phyloP scores from a whole-genome alignment of 2,113 vertebrate genomes.

The Corvus moneduloides region DNA sequence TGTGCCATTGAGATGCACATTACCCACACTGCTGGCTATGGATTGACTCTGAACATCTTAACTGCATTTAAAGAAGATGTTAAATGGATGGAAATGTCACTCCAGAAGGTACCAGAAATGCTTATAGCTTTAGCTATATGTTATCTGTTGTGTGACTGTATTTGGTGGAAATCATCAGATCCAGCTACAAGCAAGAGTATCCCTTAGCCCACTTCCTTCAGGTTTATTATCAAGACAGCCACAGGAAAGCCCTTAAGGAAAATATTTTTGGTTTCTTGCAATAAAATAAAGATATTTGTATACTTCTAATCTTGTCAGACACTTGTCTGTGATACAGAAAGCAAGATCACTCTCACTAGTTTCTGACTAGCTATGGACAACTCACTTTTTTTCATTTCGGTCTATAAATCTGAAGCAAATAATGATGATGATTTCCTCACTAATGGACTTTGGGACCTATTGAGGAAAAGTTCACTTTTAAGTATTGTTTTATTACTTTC shows the following conservation, averaged over 20 bases:
- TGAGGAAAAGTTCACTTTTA: not conserved
- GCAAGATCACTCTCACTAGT: not conserved
- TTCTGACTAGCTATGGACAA: not conserved
- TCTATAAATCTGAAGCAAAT: not conserved
- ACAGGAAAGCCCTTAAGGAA: not conserved
- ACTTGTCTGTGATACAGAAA: not conserved
- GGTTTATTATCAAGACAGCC: not conserved
- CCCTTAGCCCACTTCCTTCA: not conserved
- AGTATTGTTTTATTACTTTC: not conserved
- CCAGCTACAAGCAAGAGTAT: not conserved
- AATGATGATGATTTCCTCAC: not conserved
- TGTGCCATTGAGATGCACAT: not conserved
- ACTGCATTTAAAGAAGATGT: not conserved
- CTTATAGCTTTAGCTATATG: not conserved
- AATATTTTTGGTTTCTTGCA: not conserved
- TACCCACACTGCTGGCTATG: not conserved
- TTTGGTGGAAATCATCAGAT: not conserved
- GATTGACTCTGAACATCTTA: not conserved
- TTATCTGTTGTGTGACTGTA: not conserved
- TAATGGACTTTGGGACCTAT: not conserved
- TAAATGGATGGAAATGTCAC: not conserved
- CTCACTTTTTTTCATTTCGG: not conserved
- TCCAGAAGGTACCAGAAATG: not conserved
- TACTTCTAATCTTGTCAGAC: not conserved
- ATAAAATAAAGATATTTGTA: not conserved